Conservation (phyloP, 64 coral and sea anemone genomes). For the Orbicella faveolata region DNA sequence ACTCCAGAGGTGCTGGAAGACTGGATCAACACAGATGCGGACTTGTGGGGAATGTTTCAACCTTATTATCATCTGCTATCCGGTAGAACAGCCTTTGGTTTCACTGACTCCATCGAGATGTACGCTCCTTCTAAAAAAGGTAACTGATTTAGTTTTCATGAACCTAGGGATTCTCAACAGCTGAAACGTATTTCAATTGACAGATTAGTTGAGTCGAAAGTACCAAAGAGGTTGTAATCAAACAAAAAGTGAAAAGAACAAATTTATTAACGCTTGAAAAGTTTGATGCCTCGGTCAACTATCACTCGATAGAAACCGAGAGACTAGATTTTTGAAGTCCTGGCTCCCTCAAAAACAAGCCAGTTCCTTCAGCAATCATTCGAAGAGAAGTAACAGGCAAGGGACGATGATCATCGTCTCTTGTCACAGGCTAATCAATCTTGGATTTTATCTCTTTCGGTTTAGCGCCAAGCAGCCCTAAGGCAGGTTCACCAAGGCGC, state of each 20-base stretch:
- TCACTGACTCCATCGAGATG: slow-evolving; percentile 56
- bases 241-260: no score
- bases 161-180: no score
- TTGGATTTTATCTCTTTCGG: not conserved
- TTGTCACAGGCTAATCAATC: not conserved
- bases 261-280: no score
- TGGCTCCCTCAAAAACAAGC: no score
- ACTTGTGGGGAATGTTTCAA: slow-evolving; percentile 88
- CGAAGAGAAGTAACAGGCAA: no score
- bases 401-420: not conserved
- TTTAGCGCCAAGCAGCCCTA: not conserved
- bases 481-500: slow-evolving; percentile 6
- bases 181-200: no score
- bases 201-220: no score
- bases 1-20: slow-evolving; percentile 77
- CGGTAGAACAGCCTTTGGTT: slow-evolving; percentile 74
- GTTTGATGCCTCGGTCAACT: no score
- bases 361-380: no score
- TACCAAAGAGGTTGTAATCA: no score
- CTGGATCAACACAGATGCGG: slow-evolving; percentile 76
- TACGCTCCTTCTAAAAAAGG: slow-evolving; percentile 66
- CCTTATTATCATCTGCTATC: slow-evolving; percentile 82
- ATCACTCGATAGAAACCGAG: no score
- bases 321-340: no score
- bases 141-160: not conserved